A percentile compares a stretch with the other conserved stretches of the same genome.
These are phyloP conservation scores for Poeciliopsis presidionis DNA, from an alignment of 2,797 vertebrate genomes.

Conservation along the genomic window DNA sequence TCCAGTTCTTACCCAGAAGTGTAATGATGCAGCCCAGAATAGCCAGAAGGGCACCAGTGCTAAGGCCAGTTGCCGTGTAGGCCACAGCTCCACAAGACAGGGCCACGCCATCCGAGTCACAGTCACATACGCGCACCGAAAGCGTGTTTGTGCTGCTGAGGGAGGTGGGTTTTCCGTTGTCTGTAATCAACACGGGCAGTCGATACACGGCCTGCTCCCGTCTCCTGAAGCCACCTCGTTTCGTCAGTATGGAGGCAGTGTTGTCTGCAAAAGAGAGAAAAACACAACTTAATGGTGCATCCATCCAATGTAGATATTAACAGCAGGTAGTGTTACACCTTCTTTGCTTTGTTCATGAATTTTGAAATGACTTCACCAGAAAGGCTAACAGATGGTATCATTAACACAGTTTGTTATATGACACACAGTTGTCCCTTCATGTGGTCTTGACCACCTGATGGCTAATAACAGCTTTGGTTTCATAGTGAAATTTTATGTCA, in stretches of 20 bases:
- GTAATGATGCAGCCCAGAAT: constrained; percentile 95
- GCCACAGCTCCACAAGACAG: constrained; percentile 92
- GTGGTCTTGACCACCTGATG: constrained; percentile 70
- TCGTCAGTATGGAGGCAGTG: constrained; percentile 90
- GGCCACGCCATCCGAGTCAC: constrained; percentile 86
- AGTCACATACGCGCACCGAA: constrained; percentile 92
- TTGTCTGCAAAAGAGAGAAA: constrained; percentile 82
- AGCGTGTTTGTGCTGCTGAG: constrained; percentile 96
- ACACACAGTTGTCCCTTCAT: constrained; percentile 50
- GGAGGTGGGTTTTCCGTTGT: constrained; percentile 88
- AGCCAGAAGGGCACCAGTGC: constrained; percentile 93
- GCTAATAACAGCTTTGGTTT: constrained; percentile 57
- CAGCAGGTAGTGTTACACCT: constrained; percentile 21
- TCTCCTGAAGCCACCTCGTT: constrained; percentile 88
- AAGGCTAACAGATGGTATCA: constrained; percentile 68
- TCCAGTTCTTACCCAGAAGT: constrained; percentile 84
- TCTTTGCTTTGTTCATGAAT: constrained; percentile 22
- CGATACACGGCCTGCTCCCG: constrained; percentile 91
- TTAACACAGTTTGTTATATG: constrained; percentile 68
- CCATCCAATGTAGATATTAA: constrained; percentile 21
- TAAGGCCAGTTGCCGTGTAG: constrained; percentile 90
- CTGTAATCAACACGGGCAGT: constrained; percentile 91
- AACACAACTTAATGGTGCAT: not conserved
- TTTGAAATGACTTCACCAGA: constrained; percentile 46
- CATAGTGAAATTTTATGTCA: constrained; percentile 40